Conservation (phyloP, 2,888 invertebrate genomes). For the Euphydryas editha region DNA sequence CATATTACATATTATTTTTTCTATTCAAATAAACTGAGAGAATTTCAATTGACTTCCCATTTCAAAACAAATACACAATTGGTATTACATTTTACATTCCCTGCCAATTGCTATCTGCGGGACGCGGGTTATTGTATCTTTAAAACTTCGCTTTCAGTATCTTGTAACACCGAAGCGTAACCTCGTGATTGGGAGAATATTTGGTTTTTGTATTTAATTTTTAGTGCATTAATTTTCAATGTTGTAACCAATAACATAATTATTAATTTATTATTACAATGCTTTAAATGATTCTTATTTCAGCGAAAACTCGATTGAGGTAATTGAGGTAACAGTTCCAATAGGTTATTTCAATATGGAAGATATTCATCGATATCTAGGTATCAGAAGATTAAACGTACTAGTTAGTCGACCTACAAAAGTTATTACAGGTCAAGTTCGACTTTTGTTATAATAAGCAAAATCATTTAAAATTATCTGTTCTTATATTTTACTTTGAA, state of each 20-base stretch:
- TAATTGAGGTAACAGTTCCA: too few species aligned
- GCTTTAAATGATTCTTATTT: too few species aligned
- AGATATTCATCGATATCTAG: too few species aligned
- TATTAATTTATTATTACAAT: too few species aligned
- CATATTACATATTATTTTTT: too few species aligned
- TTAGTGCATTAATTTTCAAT: too few species aligned
- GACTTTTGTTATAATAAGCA: background rate
- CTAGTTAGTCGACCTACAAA: too few species aligned
- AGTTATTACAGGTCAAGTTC: background rate
- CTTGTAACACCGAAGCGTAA: conserved; percentile 36
- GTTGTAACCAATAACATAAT: too few species aligned
- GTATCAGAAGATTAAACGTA: too few species aligned
- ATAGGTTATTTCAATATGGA: too few species aligned
- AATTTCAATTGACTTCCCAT: conserved; percentile 11
- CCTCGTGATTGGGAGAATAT: background rate
- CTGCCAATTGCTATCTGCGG: conserved; percentile 38
- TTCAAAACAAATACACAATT: conserved; percentile 14
- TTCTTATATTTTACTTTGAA: background rate
- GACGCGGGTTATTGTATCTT: conserved; percentile 37
- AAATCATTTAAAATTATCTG: background rate
- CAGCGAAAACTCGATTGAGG: too few species aligned
- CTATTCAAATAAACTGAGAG: background rate
- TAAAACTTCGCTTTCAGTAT: conserved; percentile 19
- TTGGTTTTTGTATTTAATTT: too few species aligned
- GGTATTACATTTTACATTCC: conserved; percentile 45